Evolutionary conservation across 2,113 vertebrate species (phyloP).

Genomic region (Drymodes brunneopygia): DNA sequence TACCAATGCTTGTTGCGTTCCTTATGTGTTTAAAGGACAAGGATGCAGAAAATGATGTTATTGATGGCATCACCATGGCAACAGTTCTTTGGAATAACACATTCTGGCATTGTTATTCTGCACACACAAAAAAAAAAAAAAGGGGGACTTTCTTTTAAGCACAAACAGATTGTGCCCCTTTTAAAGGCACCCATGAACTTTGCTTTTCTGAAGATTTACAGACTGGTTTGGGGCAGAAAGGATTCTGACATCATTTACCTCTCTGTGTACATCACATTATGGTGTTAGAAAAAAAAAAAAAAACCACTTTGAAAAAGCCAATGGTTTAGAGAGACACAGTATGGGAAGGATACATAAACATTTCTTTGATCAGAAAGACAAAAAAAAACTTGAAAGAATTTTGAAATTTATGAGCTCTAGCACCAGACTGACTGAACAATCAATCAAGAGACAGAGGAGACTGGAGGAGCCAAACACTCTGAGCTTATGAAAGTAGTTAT

Average conservation of each 20-base stretch:
- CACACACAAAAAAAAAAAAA: constrained; percentile 9
- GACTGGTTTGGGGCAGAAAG: constrained; percentile 38
- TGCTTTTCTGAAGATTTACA: constrained; percentile 51
- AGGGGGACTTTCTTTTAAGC: constrained; percentile 55
- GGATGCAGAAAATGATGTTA: constrained; percentile 71
- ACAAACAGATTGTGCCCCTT: constrained; percentile 67
- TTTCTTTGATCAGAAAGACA: constrained; percentile 28
- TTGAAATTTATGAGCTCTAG: constrained; percentile 3
- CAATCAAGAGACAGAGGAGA: not conserved
- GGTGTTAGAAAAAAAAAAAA: not conserved
- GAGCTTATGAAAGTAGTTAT: not conserved
- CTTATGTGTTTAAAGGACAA: constrained; percentile 67
- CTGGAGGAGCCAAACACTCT: not conserved
- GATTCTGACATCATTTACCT: constrained; percentile 1
- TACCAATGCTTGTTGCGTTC: constrained; percentile 60
- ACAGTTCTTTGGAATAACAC: constrained; percentile 70
- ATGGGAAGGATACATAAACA: constrained; percentile 7
- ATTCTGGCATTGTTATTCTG: constrained; percentile 73
- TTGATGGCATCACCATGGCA: constrained; percentile 75
- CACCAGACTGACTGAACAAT: not conserved
- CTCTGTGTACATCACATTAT: constrained; percentile 43
- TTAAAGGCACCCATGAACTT: constrained; percentile 65
- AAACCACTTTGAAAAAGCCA: not conserved
- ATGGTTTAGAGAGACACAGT: not conserved
- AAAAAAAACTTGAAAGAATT: constrained; percentile 13